Percentiles rank a stretch among this genome's conserved stretches.
These are phyloP conservation scores for Mustela lutreola DNA, from an alignment of 2,113 vertebrate species.

Conservation along the genomic window DNA sequence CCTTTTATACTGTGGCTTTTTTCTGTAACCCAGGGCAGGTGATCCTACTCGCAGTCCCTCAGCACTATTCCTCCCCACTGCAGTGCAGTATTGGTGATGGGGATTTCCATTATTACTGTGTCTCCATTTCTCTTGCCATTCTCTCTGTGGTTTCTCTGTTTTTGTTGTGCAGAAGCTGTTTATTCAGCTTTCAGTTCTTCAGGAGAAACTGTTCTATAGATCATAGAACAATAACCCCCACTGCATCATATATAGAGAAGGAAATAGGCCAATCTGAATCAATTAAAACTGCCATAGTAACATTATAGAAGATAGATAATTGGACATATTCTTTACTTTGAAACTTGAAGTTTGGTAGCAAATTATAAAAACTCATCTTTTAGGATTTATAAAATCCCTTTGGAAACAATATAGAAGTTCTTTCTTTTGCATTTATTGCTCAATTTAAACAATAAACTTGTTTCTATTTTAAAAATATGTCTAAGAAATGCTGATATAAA, in stretches of 20 bases:
- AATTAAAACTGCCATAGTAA: neutral
- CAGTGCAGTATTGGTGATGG: neutral
- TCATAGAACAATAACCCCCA: neutral
- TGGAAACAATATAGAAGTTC: neutral
- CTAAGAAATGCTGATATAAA: slow-evolving; percentile 20
- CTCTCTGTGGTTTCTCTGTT: neutral
- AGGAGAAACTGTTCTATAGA: neutral
- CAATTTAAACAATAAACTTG: slow-evolving; percentile 11
- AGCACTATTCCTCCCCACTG: neutral
- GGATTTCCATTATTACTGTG: neutral
- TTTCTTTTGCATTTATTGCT: slow-evolving; percentile 9
- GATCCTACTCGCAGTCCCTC: neutral
- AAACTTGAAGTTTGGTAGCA: neutral
- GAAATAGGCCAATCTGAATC: neutral
- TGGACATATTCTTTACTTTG: neutral
- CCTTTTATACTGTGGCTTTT: neutral
- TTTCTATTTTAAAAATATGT: slow-evolving; percentile 19
- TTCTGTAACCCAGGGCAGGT: neutral
- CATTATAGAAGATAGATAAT: neutral
- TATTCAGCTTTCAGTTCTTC: neutral
- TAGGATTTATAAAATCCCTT: neutral
- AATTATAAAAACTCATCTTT: neutral
- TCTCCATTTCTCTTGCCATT: neutral
- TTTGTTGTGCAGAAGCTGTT: neutral
- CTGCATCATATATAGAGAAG: neutral